Evolutionary conservation across 2,888 invertebrate genomes (phyloP).

Genomic region (Epirrita christyi): DNA sequence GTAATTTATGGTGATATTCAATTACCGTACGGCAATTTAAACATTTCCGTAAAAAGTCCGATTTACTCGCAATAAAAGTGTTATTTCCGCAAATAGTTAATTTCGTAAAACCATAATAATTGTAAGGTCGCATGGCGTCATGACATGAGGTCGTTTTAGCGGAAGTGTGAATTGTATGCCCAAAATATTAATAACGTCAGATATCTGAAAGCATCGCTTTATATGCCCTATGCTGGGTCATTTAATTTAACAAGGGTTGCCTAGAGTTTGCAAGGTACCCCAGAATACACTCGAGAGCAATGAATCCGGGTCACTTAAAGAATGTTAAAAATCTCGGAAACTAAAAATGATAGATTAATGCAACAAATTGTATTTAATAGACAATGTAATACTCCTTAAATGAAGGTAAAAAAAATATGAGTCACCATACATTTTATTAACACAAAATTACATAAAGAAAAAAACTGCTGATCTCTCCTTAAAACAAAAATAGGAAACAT

Average conservation of each 20-base stretch:
- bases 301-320: too few relatives aligned
- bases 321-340: too few relatives aligned
- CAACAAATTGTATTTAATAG: too few relatives aligned
- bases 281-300: too few relatives aligned
- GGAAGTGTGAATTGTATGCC: slow-evolving; percentile 49
- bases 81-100: slow-evolving; percentile 52
- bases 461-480: too few relatives aligned
- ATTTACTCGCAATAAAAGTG: slow-evolving; percentile 42
- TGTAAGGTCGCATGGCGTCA: slow-evolving; percentile 47
- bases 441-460: too few relatives aligned
- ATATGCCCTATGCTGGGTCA: neutral
- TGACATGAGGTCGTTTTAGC: slow-evolving; percentile 49
- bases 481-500: too few relatives aligned
- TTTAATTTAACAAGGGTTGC: neutral
- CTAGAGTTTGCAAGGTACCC: too few relatives aligned
- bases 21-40: slow-evolving; percentile 40
- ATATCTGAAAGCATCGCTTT: neutral
- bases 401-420: too few relatives aligned
- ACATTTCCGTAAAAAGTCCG: slow-evolving; percentile 43
- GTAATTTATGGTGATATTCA: slow-evolving; percentile 42
- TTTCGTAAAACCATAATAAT: slow-evolving; percentile 49
- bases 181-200: slow-evolving; percentile 29
- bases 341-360: too few relatives aligned
- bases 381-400: too few relatives aligned
- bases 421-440: too few relatives aligned